phyloP scores from a whole-genome alignment of 2,113 vertebrate genomes.

The Chaenogobius annularis region DNA sequence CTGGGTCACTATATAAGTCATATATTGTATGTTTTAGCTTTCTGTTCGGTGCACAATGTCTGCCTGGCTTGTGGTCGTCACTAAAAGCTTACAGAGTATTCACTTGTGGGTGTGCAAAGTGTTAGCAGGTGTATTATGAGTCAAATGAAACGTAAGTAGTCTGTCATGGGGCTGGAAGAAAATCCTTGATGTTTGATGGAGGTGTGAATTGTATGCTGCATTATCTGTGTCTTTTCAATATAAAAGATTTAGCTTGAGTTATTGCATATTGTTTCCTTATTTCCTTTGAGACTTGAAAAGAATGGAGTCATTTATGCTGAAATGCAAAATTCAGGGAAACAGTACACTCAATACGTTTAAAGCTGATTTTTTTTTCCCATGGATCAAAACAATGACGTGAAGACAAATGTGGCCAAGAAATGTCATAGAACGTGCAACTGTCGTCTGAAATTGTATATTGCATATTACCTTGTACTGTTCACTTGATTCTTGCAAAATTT shows the following conservation, averaged over 20 bases:
- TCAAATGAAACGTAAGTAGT: conserved; percentile 46
- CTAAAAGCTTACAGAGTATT: conserved; percentile 17
- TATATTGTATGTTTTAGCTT: conserved; percentile 28
- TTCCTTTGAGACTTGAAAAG: too few relatives aligned
- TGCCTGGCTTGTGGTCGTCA: conserved; percentile 45
- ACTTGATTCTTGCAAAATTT: not conserved
- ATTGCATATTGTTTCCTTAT: not conserved
- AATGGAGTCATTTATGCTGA: too few relatives aligned
- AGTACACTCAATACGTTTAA: not conserved
- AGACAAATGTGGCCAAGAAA: not conserved
- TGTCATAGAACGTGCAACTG: not conserved
- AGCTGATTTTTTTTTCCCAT: not conserved
- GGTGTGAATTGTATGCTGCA: too few relatives aligned
- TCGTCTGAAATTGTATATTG: too few relatives aligned
- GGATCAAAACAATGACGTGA: not conserved
- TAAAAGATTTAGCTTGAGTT: not conserved
- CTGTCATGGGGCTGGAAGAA: conserved; percentile 13
- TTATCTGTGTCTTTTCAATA: too few relatives aligned
- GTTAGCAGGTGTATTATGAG: conserved; percentile 48
- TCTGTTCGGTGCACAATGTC: conserved; percentile 29
- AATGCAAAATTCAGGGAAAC: too few relatives aligned
- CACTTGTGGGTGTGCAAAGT: conserved; percentile 32
- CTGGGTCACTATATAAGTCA: conserved; percentile 27
- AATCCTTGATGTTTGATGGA: not conserved
- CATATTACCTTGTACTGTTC: not conserved